phyloP scores from a whole-genome alignment of 2,888 invertebrate species.

The Aelia acuminata region DNA sequence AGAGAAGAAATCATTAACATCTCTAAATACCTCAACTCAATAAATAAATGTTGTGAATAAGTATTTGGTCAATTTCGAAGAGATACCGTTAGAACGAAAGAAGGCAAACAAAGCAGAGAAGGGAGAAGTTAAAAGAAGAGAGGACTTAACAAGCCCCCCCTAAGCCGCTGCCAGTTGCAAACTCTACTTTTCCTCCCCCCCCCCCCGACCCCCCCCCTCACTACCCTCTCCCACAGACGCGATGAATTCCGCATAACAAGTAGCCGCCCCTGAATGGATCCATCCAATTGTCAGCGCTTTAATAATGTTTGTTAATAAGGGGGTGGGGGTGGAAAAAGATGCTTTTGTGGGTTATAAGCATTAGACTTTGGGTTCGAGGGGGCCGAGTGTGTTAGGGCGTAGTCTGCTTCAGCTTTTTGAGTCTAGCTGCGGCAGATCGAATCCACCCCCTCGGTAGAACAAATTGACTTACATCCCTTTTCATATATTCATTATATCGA shows the following conservation, averaged over 20 bases:
- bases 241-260: constrained; percentile 4
- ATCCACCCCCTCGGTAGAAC: no score
- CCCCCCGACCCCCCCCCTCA: neutral
- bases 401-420: no score
- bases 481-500: no score
- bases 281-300: neutral
- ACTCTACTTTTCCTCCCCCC: neutral
- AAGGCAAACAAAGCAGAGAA: neutral
- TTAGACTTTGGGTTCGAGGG: no score
- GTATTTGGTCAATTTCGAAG: neutral
- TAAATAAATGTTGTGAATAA: no score
- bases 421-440: no score
- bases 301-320: constrained; percentile 14
- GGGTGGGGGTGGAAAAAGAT: neutral
- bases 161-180: neutral
- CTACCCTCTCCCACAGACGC: neutral
- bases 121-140: neutral
- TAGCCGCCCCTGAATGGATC: neutral
- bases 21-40: no score
- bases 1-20: no score
- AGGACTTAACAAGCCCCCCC: neutral
- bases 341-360: no score
- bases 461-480: no score
- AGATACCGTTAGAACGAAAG: neutral
- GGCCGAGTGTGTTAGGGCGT: no score